These are phyloP conservation scores for Neosilurus mollespiculum DNA, from an alignment of 2,797 vertebrate species.

Conservation along the genomic window DNA sequence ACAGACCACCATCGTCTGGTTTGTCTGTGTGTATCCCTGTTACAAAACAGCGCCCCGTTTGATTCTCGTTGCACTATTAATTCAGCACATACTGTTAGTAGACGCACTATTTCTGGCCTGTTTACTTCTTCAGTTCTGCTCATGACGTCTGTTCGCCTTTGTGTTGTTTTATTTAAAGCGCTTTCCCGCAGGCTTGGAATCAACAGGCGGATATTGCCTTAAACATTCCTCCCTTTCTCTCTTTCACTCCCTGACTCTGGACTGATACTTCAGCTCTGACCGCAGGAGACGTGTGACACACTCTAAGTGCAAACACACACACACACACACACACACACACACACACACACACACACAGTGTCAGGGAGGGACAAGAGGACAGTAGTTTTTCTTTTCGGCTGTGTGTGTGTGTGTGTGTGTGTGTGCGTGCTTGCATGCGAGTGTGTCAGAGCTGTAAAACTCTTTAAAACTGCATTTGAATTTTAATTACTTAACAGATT, in stretches of 20 bases:
- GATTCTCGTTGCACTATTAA: background rate
- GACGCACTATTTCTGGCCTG: background rate
- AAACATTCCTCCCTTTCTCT: constrained; percentile 12
- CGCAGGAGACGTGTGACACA: background rate
- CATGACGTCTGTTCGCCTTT: background rate
- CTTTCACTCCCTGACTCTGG: constrained; percentile 24
- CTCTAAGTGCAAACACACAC: background rate
- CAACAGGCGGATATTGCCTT: constrained; percentile 5
- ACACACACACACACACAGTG: background rate
- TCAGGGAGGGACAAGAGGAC: background rate
- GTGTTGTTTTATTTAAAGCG: constrained; percentile 37
- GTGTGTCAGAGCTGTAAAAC: constrained; percentile 5
- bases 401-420: constrained; percentile 39
- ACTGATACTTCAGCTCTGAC: background rate
- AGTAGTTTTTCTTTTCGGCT: background rate
- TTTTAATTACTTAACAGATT: constrained; percentile 7
- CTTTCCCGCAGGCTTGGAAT: background rate
- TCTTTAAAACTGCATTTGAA: background rate
- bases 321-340: constrained; percentile 1
- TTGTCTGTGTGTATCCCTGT: background rate
- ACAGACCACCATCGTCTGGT: background rate
- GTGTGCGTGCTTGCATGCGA: constrained; percentile 53
- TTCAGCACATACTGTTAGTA: background rate
- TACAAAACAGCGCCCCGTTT: constrained; percentile 11
- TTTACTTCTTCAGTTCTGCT: background rate